phyloP scores from a whole-genome alignment of 2,113 vertebrate species.

The Pterocles gutturalis region DNA sequence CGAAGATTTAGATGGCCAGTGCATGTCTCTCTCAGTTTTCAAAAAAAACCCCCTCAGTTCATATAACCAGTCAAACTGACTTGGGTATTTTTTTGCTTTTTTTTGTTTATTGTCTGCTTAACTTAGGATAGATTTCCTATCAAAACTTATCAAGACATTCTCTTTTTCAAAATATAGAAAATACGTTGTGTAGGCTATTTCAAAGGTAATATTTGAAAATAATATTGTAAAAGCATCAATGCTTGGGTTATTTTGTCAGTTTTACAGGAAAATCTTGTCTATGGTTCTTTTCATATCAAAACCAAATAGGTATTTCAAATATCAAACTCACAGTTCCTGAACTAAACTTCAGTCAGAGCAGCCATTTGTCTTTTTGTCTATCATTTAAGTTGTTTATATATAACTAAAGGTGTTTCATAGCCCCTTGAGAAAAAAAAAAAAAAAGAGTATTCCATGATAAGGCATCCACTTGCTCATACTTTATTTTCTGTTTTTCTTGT shows the following conservation, averaged over 20 bases:
- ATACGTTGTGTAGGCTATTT: not conserved
- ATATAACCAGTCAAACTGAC: not conserved
- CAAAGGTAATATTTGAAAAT: not conserved
- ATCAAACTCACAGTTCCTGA: not conserved
- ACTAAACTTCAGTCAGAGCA: not conserved
- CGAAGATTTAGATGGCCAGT: not conserved
- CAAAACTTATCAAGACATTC: not conserved
- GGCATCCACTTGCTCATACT: not conserved
- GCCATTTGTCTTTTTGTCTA: not conserved
- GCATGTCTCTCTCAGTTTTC: not conserved
- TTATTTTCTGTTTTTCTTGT: not conserved
- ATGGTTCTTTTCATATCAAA: not conserved
- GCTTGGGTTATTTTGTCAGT: not conserved
- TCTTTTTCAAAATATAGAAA: not conserved
- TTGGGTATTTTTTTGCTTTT: not conserved
- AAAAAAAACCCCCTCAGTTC: not conserved
- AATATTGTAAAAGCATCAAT: not conserved
- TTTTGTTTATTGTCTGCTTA: not conserved
- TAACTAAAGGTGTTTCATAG: not conserved
- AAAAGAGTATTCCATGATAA: not conserved
- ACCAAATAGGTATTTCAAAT: not conserved
- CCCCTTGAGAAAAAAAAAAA: not conserved
- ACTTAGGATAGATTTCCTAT: not conserved
- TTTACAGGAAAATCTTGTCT: not conserved
- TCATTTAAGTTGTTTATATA: not conserved